phyloP scores from a whole-genome alignment of 2,797 vertebrate genomes.

The Lycodopsis pacificus region DNA sequence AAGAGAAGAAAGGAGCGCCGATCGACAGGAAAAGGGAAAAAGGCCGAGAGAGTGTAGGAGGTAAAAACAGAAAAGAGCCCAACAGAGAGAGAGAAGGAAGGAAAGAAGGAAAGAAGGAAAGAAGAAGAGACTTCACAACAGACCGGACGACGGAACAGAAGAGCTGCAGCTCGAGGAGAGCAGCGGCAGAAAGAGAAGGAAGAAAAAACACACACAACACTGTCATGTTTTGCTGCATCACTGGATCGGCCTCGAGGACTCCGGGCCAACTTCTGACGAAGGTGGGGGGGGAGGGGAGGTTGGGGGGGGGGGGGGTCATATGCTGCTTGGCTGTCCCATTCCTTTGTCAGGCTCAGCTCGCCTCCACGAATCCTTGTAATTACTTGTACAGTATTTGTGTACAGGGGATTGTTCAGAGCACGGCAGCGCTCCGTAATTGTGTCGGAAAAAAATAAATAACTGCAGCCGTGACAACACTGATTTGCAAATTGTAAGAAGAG shows the following conservation, averaged over 20 bases:
- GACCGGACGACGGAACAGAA: conserved; percentile 3
- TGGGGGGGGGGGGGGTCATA: conserved; percentile 33
- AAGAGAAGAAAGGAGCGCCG: conserved; percentile 2
- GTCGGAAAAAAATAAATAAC: conserved; percentile 62
- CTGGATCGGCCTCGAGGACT: conserved; percentile 63
- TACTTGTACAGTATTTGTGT: conserved; percentile 66
- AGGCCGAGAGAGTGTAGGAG: conserved; percentile 44
- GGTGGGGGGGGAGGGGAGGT: not conserved
- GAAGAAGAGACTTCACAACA: not conserved
- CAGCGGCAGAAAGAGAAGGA: conserved; percentile 37
- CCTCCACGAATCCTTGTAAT: conserved; percentile 68
- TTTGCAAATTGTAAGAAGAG: conserved; percentile 55
- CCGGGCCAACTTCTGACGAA: conserved; percentile 56
- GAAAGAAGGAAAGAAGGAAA: conserved; percentile 8
- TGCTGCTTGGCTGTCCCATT: conserved; percentile 67
- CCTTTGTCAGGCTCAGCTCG: conserved; percentile 46
- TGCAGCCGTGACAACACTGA: conserved; percentile 54
- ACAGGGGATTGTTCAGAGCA: conserved; percentile 53
- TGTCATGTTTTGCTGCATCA: conserved; percentile 73
- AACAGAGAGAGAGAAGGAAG: conserved; percentile 13
- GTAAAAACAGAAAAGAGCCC: no score
- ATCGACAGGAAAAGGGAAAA: conserved; percentile 5
- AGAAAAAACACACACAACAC: conserved; percentile 34
- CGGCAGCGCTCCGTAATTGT: conserved; percentile 52
- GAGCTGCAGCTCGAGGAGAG: conserved; percentile 33